phyloP scores from a whole-genome alignment of 2,888 invertebrate genomes.

The Cryptophagus acutangulus region DNA sequence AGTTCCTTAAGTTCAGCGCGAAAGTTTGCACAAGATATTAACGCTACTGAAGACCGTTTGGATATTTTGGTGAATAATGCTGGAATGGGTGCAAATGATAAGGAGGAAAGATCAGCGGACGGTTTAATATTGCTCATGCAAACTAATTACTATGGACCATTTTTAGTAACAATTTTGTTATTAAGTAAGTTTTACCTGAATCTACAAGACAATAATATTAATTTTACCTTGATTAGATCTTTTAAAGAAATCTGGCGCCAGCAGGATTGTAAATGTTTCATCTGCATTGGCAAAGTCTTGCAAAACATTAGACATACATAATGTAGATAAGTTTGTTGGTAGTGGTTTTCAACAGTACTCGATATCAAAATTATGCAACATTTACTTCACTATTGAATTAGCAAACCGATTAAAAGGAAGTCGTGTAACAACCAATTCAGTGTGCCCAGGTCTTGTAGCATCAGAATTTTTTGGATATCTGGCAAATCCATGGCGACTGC shows the following conservation, averaged over 20 bases:
- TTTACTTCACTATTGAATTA: constrained; percentile 31
- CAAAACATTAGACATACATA: constrained; percentile 22
- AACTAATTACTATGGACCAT: constrained; percentile 67
- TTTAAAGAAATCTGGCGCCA: constrained; percentile 40
- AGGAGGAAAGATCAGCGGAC: constrained; percentile 54
- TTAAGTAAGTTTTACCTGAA: constrained; percentile 48
- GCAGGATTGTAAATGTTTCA: constrained; percentile 34
- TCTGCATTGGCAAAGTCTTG: constrained; percentile 25
- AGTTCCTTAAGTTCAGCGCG: constrained; percentile 53
- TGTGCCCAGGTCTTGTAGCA: constrained; percentile 34
- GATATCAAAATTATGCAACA: constrained; percentile 32
- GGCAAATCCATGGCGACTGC: too few species aligned
- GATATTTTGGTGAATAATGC: constrained; percentile 65
- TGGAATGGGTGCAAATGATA: constrained; percentile 50
- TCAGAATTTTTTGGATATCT: constrained; percentile 1
- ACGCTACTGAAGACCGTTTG: constrained; percentile 51
- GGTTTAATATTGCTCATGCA: constrained; percentile 62
- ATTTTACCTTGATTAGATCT: constrained; percentile 49
- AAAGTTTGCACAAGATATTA: constrained; percentile 57
- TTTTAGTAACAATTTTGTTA: constrained; percentile 63
- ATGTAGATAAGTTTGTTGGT: constrained; percentile 24
- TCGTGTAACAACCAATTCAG: constrained; percentile 29
- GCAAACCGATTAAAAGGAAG: constrained; percentile 27
- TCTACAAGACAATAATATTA: too few species aligned
- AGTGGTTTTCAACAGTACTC: constrained; percentile 21